Evolutionary conservation across 2,113 vertebrate species (phyloP).

Genomic region (Caretta caretta): DNA sequence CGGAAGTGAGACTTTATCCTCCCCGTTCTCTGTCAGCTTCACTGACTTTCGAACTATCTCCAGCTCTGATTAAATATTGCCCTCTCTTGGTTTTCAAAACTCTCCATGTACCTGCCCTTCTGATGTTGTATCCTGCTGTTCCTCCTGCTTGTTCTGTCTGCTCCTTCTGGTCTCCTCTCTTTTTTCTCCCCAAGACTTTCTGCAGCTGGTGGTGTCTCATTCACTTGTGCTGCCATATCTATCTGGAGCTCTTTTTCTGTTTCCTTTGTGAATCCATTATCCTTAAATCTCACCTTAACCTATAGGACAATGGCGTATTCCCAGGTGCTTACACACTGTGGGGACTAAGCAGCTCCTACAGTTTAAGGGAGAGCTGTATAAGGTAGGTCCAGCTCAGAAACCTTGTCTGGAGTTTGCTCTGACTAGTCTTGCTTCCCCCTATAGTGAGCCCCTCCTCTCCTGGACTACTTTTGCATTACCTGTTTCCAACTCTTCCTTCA

Average conservation of each 20-base stretch:
- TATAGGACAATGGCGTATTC: background rate
- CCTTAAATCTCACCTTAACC: background rate
- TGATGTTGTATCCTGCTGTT: background rate
- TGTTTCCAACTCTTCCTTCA: background rate
- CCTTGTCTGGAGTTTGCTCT: no score
- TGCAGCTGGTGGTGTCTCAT: background rate
- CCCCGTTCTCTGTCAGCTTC: background rate
- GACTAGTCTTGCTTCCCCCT: background rate
- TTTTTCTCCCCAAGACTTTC: background rate
- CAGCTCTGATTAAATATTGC: background rate
- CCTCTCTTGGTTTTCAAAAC: background rate
- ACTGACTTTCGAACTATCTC: background rate
- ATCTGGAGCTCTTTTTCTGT: background rate
- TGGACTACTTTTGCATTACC: background rate
- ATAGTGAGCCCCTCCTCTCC: slow-evolving; percentile 11
- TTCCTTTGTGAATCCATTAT: background rate
- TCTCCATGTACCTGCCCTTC: background rate
- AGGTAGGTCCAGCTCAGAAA: no score
- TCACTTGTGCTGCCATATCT: background rate
- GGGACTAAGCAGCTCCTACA: no score
- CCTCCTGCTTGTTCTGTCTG: background rate
- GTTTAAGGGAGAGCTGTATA: no score
- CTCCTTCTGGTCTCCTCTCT: background rate
- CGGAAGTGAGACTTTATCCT: background rate
- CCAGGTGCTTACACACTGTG: no score